Percentiles rank a stretch among this genome's conserved stretches.
Conservation (phyloP, 2,888 invertebrate genomes). For the Drosophila algonquin region DNA sequence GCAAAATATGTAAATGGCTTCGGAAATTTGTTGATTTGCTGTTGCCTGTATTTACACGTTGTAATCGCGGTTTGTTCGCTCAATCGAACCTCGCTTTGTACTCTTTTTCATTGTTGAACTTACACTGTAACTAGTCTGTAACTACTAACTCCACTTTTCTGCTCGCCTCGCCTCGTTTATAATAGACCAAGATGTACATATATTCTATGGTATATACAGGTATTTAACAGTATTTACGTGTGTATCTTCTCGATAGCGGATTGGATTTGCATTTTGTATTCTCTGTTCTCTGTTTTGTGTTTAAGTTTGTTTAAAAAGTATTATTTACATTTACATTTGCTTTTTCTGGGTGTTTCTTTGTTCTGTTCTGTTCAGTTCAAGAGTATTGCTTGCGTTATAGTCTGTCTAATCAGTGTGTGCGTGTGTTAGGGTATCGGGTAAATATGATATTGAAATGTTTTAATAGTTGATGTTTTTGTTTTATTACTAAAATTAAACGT, state of each 20-base stretch:
- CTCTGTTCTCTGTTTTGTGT: slow-evolving; percentile 6
- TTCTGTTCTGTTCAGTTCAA: slow-evolving; percentile 41
- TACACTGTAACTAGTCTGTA: slow-evolving; percentile 30
- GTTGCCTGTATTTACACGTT: slow-evolving; percentile 32
- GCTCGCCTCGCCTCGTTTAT: neutral
- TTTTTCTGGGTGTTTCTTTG: slow-evolving; percentile 19
- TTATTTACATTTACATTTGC: slow-evolving; percentile 27
- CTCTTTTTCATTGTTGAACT: slow-evolving; percentile 70
- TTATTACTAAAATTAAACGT: slow-evolving; percentile 32
- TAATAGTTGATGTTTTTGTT: slow-evolving; percentile 22
- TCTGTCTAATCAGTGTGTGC: slow-evolving; percentile 54
- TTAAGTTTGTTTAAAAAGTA: slow-evolving; percentile 12
- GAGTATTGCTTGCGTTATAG: slow-evolving; percentile 45
- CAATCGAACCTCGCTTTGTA: slow-evolving; percentile 73
- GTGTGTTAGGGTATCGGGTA: slow-evolving; percentile 30
- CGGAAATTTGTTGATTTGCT: slow-evolving; percentile 23
- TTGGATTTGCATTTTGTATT: slow-evolving; percentile 10
- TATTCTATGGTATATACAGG: slow-evolving; percentile 8
- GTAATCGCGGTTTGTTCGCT: slow-evolving; percentile 35
- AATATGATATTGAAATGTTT: slow-evolving; percentile 40
- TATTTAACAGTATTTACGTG: slow-evolving; percentile 4
- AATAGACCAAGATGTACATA: neutral
- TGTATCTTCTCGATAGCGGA: slow-evolving; percentile 3
- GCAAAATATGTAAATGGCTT: slow-evolving; percentile 39
- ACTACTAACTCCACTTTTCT: neutral